phyloP scores from a whole-genome alignment of 1,140 invertebrate species.

The Muscidifurax raptorellus region DNA sequence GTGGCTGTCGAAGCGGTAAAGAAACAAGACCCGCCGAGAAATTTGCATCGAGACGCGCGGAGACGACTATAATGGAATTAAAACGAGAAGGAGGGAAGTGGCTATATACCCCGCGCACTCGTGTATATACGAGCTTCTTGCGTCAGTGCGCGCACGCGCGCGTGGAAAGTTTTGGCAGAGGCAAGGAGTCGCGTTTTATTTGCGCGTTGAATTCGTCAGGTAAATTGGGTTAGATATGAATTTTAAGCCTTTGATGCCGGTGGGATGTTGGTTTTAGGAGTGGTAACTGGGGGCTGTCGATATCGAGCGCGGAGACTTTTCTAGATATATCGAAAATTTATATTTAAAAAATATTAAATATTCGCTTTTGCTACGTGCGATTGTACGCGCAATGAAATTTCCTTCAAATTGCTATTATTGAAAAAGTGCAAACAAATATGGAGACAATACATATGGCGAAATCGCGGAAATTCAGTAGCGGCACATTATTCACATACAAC shows the following conservation, averaged over 20 bases:
- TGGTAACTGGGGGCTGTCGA: not conserved
- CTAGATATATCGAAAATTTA: no score
- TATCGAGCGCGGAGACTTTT: not conserved
- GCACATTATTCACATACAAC: no score
- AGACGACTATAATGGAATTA: constrained; percentile 67
- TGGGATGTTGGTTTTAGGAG: not conserved
- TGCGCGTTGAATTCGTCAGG: not conserved
- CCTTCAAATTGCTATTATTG: no score
- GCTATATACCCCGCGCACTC: not conserved
- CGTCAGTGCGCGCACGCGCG: no score
- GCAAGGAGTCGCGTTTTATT: not conserved
- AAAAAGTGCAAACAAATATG: no score
- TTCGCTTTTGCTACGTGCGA: no score
- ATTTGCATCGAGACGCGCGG: constrained; percentile 68
- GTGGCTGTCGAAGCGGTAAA: constrained; percentile 9
- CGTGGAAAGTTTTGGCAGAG: not conserved
- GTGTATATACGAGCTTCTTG: not conserved
- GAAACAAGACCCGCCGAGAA: constrained; percentile 48
- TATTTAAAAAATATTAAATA: no score
- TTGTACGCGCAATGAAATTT: no score
- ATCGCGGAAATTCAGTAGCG: no score
- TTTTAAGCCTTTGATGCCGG: not conserved
- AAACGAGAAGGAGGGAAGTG: constrained; percentile 61
- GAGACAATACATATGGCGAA: no score
- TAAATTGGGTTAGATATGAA: not conserved